Percentiles rank a stretch among this genome's conserved stretches.
These are phyloP conservation scores for Drosophila flavopinicola DNA, from an alignment of 2,888 invertebrate species.

Conservation along the genomic window DNA sequence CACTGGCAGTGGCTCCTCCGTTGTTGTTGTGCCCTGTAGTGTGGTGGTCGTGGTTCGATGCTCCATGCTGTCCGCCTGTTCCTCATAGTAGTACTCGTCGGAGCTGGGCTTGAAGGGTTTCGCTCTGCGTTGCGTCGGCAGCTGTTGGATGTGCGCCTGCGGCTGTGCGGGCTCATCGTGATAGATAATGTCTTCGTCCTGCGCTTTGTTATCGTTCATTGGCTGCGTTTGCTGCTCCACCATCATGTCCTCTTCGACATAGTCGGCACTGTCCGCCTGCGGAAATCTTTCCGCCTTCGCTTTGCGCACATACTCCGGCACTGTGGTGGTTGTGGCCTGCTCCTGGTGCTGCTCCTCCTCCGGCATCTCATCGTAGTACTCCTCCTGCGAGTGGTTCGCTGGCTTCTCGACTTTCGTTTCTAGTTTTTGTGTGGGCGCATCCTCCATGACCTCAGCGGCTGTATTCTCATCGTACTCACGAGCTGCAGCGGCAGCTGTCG, in stretches of 20 bases:
- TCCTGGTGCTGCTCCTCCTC: conserved; percentile 49
- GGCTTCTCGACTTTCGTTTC: conserved; percentile 30
- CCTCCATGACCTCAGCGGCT: conserved; percentile 45
- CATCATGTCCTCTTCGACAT: conserved; percentile 58
- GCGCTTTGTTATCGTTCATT: conserved; percentile 14
- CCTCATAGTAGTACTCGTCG: conserved; percentile 80
- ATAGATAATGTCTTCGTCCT: conserved; percentile 11
- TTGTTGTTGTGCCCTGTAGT: conserved; percentile 15
- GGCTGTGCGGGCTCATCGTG: conserved; percentile 60
- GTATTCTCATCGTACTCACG: conserved; percentile 44
- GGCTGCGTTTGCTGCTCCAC: conserved; percentile 49
- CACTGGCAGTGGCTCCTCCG: conserved; percentile 39
- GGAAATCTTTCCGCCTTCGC: conserved; percentile 67
- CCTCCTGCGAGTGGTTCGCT: conserved; percentile 33
- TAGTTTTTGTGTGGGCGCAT: conserved; percentile 47
- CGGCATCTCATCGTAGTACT: conserved; percentile 55
- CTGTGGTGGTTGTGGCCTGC: conserved; percentile 63
- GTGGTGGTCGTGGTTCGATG: conserved; percentile 16
- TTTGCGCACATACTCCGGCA: conserved; percentile 81
- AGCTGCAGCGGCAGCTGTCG: not conserved
- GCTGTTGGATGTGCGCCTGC: conserved; percentile 60
- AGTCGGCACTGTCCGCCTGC: conserved; percentile 45
- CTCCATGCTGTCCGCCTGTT: conserved; percentile 38
- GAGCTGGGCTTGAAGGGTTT: conserved; percentile 60
- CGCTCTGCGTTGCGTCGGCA: conserved; percentile 46